Evolutionary conservation across 2,888 invertebrate species (phyloP).

Genomic region (Coelinius sp.): DNA sequence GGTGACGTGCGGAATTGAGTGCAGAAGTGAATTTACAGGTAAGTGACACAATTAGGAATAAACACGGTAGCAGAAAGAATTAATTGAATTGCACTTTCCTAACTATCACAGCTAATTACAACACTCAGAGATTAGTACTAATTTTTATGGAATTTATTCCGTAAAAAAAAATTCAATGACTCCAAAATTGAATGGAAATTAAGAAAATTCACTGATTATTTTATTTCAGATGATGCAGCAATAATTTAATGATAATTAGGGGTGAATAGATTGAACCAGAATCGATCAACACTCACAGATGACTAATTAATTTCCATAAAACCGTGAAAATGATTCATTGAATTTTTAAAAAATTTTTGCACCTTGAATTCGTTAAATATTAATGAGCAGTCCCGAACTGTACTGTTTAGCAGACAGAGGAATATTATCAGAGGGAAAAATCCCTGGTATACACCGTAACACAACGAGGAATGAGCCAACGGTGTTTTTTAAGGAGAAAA

Average conservation of each 20-base stretch:
- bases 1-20: constrained; percentile 10
- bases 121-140: not conserved
- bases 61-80: not conserved
- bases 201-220: not conserved
- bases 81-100: not conserved
- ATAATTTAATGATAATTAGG: too few relatives aligned
- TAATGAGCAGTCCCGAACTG: not conserved
- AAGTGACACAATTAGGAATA: constrained; percentile 8
- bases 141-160: too few relatives aligned
- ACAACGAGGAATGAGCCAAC: constrained; percentile 36
- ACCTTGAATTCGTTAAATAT: not conserved
- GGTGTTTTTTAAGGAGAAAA: constrained; percentile 33
- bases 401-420: not conserved
- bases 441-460: constrained; percentile 24
- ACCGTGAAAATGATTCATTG: not conserved
- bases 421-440: not conserved
- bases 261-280: not conserved
- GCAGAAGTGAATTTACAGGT: not conserved
- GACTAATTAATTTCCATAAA: not conserved
- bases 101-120: too few relatives aligned
- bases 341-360: not conserved
- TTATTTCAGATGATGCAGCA: not conserved
- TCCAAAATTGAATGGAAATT: not conserved
- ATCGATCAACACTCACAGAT: not conserved
- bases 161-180: not conserved